These are phyloP conservation scores for Sinocyclocheilus anshuiensis DNA, from an alignment of 2,113 vertebrate species.

Conservation along the genomic window DNA sequence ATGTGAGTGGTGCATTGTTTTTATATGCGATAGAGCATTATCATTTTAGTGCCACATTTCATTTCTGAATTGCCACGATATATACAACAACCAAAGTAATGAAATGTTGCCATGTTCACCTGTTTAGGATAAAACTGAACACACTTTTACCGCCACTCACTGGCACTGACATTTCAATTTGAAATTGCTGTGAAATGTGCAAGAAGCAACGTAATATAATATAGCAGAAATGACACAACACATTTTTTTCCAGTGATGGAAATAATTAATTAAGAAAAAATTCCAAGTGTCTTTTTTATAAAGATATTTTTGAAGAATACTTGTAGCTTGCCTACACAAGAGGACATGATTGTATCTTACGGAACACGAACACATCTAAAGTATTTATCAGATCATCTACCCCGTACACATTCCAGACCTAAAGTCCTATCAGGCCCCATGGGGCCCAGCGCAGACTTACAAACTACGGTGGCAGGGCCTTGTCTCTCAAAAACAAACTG, in stretches of 20 bases:
- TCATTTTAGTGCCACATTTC: not conserved
- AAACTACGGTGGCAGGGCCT: slow-evolving; percentile 14
- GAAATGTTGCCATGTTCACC: not conserved
- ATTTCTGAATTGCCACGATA: not conserved
- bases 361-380: not conserved
- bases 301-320: not conserved
- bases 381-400: slow-evolving; percentile 40
- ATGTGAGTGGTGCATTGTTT: not conserved
- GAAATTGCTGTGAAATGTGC: not conserved
- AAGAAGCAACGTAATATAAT: not conserved
- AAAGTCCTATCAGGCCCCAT: not conserved
- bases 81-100: not conserved
- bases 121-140: not conserved
- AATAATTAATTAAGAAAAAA: not conserved
- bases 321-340: slow-evolving; percentile 20
- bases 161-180: not conserved
- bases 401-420: slow-evolving; percentile 21
- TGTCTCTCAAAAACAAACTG: slow-evolving; percentile 43
- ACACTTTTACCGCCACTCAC: not conserved
- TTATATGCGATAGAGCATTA: not conserved
- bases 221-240: not conserved
- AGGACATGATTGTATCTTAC: not conserved
- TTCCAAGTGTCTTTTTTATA: not conserved
- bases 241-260: not conserved
- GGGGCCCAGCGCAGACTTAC: not conserved